Evolutionary conservation across 2,888 invertebrate species (phyloP), one percentile per base, ranked within the genome.

Genomic region (Congeria kusceri): DNA sequence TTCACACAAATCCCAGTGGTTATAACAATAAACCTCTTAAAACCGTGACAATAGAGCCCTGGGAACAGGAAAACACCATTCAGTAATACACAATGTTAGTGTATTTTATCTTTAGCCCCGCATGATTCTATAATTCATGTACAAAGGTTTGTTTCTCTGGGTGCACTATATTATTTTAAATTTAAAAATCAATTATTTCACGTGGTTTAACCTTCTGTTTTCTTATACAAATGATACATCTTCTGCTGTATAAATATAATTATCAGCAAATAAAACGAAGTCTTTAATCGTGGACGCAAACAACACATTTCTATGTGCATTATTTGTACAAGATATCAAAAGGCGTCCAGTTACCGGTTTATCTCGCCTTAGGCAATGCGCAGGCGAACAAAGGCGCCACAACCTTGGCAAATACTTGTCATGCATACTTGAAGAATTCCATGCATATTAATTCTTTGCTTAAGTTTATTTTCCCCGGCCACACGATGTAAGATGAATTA

Each of bases 301-400:
- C 56, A 58, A 39, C 29, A 58, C 64, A 63, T 57, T 64, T 57
- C 44, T 46, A 28, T 28, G 46, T 20, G 18, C 29, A 18, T 25
- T 64, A 47, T 65, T 64, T 72, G 64, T 64, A n/a, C 71, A 72
- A 64, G 32, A 58, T 57, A 72, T 72, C 64, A 64, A 72, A 64
- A 46, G 58, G 47, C 27, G 56, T 20, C 11, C 20, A 29, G 32
- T 39, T 39, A 56, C 20, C 1, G 25, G 23, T 66, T 56, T 56
- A 53, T 53, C 25, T 56, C 11, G 28, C 57, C n/a, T 67, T 58
- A 57, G 44, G 58, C 58, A 67, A 67, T 49, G 39, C 57, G 56
- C 57, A 32, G 7, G 29, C 20, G 29, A 57, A 32, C 53, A 53
- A 56, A 32, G 39, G n/a, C 23, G 23, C 7, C 15, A 13, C 20